Evolutionary conservation across 2,113 vertebrate genomes (phyloP), one percentile per base, ranked within the genome.

Genomic region (Amphiprion percula): DNA sequence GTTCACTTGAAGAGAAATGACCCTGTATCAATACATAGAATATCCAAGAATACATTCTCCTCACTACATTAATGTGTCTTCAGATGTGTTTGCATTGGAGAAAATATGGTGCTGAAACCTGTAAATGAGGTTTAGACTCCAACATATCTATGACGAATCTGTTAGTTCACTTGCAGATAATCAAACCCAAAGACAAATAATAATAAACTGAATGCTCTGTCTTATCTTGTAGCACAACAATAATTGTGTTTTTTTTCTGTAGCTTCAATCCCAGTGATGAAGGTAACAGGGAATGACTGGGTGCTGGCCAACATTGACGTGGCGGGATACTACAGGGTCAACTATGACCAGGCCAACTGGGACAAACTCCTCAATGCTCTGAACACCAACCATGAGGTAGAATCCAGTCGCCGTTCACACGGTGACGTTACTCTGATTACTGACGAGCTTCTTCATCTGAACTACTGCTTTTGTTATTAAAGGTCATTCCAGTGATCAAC

Each of bases 331-430:
- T 99, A 96, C 94, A 94, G 94, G 17, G 98, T 99, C 84, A 98
- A 98, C 89, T 99, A 99, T 0, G 95, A 99, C n/a, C 1, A 16
- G 0, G 24, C 0, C 0, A 99, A 99, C 93, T 99, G 98, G 98
- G 3, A 83, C 0, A 93, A 17, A 64, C 94, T 99, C 46, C 81
- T 97, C 1, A 0, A 0, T 0, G 82, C 80, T 87, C 93, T 99
- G 61, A 5, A 0, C 11, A 30, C 0, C 0, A 0, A 82, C 14
- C 94, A 30, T 0, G 0, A 0, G 66, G 97, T 97, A 73, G 47
- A 74, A 62, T 39, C 17, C 5, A 21, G 21, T 3, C 60, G 41
- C 54, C 46, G 47, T 16, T 61, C 23, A 10, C 44, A 28, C 28
- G 1, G 1, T 14, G 4, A 4, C 10, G 14, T 44, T 10, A 10